A percentile compares a stretch with the other conserved stretches of the same genome.
Conservation (phyloP, 2,888 invertebrate species). For the Melanostoma mellinum region DNA sequence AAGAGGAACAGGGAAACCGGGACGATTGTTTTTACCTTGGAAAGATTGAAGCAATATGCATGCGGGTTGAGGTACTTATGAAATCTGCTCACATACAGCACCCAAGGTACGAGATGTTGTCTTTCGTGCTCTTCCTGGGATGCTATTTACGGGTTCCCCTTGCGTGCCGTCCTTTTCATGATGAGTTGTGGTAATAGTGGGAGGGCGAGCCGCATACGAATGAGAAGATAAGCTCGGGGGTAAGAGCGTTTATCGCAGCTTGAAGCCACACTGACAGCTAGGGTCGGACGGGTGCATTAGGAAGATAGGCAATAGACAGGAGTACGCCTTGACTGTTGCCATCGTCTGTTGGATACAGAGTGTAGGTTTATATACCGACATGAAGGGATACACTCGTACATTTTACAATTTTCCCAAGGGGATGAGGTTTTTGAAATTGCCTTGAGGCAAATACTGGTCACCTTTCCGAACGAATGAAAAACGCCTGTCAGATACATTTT, state of each 20-base stretch:
- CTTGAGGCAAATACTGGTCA: constrained; percentile 57
- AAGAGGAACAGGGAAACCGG: not conserved
- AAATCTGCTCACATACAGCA: constrained; percentile 65
- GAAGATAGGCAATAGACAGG: constrained; percentile 59
- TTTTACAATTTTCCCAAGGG: constrained; percentile 37
- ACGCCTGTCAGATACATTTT: constrained; percentile 70
- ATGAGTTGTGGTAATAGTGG: constrained; percentile 36
- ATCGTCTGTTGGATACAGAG: constrained; percentile 29
- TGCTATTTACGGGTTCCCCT: constrained; percentile 5
- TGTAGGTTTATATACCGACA: not conserved
- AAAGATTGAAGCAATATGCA: constrained; percentile 62
- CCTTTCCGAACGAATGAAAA: constrained; percentile 54
- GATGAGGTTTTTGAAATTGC: constrained; percentile 50
- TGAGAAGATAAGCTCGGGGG: constrained; percentile 59
- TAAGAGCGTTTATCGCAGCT: constrained; percentile 70
- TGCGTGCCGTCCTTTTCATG: constrained; percentile 24
- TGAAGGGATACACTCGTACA: not conserved
- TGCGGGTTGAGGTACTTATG: constrained; percentile 45
- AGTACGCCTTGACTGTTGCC: constrained; percentile 43
- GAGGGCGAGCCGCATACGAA: constrained; percentile 42
- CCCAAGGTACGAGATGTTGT: constrained; percentile 35
- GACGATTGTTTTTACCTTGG: constrained; percentile 14
- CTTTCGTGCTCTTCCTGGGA: constrained; percentile 8
- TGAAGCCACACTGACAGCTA: constrained; percentile 68
- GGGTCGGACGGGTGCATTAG: constrained; percentile 66